Evolutionary conservation across 1,140 invertebrate genomes (phyloP).

Genomic region (Aphelenchoides besseyi): DNA sequence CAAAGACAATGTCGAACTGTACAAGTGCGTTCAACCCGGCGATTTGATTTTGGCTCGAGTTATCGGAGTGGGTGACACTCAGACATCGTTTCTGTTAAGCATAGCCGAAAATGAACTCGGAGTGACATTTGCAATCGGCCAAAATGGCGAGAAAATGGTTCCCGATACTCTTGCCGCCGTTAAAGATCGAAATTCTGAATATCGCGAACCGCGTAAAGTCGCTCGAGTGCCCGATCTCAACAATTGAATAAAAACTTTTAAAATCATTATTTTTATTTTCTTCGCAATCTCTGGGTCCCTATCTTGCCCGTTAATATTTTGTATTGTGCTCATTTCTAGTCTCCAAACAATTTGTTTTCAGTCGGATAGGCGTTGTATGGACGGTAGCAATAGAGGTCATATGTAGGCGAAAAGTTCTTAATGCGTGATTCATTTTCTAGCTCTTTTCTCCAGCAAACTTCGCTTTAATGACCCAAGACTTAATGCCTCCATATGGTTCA

Average conservation of each 20-base stretch:
- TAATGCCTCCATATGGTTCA: no score
- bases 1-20: conserved; percentile 43
- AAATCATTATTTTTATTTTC: neutral
- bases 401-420: no score
- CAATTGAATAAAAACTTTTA: conserved; percentile 31
- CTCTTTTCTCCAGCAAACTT: no score
- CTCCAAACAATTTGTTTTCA: neutral
- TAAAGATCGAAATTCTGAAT: conserved; percentile 34
- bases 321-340: neutral
- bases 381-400: no score
- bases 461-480: no score
- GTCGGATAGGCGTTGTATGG: no score
- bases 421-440: no score
- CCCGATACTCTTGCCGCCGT: conserved; percentile 30
- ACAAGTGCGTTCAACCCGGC: conserved; percentile 38
- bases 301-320: neutral
- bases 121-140: conserved; percentile 41
- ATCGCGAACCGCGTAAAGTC: conserved; percentile 49
- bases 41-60: conserved; percentile 52
- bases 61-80: conserved; percentile 46
- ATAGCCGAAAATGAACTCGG: conserved; percentile 48
- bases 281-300: neutral
- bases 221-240: conserved; percentile 44
- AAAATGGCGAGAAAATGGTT: conserved; percentile 43
- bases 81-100: conserved; percentile 47